Conservation (phyloP, 2,888 invertebrate species). For the Drosophila quinaria region DNA sequence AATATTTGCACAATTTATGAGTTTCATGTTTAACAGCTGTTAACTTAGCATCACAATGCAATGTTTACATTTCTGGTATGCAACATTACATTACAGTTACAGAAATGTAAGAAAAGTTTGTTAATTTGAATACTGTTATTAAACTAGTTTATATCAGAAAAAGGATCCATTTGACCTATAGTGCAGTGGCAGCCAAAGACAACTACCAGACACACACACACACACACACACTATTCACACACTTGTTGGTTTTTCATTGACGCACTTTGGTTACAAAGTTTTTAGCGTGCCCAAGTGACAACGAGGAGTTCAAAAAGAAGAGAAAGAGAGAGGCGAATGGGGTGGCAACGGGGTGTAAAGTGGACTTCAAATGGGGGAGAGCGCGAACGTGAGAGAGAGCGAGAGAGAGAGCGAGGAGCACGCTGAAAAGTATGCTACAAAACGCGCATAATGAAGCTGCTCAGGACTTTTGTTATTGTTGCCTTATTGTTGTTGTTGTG, state of each 20-base stretch:
- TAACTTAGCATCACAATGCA: too few relatives aligned
- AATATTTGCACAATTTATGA: too few relatives aligned
- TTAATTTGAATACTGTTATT: too few relatives aligned
- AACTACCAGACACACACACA: constrained; percentile 37
- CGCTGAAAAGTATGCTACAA: constrained; percentile 68
- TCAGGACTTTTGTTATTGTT: constrained; percentile 49
- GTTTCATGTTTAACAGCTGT: too few relatives aligned
- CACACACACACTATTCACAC: constrained; percentile 34
- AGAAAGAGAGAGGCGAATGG: background rate
- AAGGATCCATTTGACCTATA: too few relatives aligned
- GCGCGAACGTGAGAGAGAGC: background rate
- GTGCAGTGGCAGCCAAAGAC: constrained; percentile 43
- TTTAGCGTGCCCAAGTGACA: constrained; percentile 63
- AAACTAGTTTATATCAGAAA: too few relatives aligned
- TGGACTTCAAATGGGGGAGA: constrained; percentile 11
- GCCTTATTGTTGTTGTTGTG: constrained; percentile 15
- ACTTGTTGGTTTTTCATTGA: constrained; percentile 71
- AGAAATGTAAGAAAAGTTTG: too few relatives aligned
- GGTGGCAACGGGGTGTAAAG: constrained; percentile 4
- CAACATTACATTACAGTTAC: too few relatives aligned
- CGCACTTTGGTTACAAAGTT: constrained; percentile 62
- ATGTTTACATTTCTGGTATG: too few relatives aligned
- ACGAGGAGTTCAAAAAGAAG: background rate
- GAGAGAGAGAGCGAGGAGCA: background rate
- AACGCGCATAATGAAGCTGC: constrained; percentile 76